phyloP scores from a whole-genome alignment of 2,797 vertebrate species.

The Spheniscus humboldti region DNA sequence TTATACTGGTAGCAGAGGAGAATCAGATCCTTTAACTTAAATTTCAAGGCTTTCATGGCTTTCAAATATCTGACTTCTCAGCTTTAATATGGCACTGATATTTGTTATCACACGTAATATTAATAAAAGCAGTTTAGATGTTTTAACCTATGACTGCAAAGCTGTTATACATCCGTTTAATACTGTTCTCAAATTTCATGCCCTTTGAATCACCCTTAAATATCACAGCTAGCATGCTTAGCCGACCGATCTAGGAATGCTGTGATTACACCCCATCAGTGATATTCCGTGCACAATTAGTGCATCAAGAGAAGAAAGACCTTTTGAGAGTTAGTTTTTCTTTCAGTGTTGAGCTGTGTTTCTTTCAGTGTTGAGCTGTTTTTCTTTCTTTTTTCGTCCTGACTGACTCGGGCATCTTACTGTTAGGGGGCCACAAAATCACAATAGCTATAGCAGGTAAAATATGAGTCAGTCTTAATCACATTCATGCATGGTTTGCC shows the following conservation, averaged over 20 bases:
- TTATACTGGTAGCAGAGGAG: neutral
- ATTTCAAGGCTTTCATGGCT: constrained; percentile 16
- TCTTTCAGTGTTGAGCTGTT: neutral
- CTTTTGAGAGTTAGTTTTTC: neutral
- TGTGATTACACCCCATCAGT: neutral
- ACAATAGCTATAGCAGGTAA: neutral
- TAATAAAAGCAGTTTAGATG: constrained; percentile 53
- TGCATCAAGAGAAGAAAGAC: neutral
- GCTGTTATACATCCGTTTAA: constrained; percentile 51
- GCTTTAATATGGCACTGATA: neutral
- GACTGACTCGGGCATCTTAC: neutral
- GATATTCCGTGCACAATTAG: neutral
- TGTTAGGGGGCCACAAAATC: neutral
- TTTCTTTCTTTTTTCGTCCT: neutral
- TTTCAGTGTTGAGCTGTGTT: neutral
- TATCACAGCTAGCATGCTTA: neutral
- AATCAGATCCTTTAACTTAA: neutral
- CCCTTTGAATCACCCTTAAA: neutral
- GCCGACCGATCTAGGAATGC: neutral
- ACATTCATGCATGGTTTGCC: neutral
- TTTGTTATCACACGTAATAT: constrained; percentile 22
- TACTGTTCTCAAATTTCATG: neutral
- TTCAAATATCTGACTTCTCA: neutral
- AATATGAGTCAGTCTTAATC: neutral
- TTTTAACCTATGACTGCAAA: constrained; percentile 48